Evolutionary conservation across 2,888 invertebrate species (phyloP).

Genomic region (Machimus rusticus): DNA sequence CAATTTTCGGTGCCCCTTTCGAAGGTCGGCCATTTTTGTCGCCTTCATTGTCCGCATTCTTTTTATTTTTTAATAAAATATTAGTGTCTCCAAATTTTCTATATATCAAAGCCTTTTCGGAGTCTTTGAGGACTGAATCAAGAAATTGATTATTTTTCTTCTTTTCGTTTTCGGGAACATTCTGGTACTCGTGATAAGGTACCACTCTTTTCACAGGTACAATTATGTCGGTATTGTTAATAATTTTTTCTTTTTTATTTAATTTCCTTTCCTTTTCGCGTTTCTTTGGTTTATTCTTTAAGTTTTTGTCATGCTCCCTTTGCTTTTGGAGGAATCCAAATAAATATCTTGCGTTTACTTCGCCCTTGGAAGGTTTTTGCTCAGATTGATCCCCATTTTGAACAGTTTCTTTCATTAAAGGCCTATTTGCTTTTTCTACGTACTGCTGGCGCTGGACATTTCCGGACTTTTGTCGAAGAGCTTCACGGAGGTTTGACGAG

Average conservation of each 20-base stretch:
- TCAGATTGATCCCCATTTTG: neutral
- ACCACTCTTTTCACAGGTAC: conserved; percentile 48
- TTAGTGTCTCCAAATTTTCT: conserved; percentile 51
- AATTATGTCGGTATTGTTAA: conserved; percentile 40
- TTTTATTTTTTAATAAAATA: conserved; percentile 45
- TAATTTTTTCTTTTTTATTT: conserved; percentile 36
- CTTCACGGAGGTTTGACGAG: conserved; percentile 38
- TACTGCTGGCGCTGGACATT: conserved; percentile 25
- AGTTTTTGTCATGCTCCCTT: conserved; percentile 42
- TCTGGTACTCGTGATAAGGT: conserved; percentile 49
- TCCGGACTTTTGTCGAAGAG: conserved; percentile 36
- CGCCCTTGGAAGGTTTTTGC: conserved; percentile 3
- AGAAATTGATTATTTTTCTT: conserved; percentile 30
- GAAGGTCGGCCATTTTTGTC: neutral
- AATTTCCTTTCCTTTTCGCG: conserved; percentile 45
- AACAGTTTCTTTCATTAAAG: neutral
- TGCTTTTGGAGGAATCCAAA: conserved; percentile 48
- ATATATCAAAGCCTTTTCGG: conserved; percentile 42
- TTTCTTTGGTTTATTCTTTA: conserved; percentile 47
- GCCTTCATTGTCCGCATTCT: conserved; percentile 18
- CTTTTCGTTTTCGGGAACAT: conserved; percentile 46
- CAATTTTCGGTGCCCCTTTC: conserved; percentile 37
- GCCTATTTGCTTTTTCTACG: neutral
- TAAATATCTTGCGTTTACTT: conserved; percentile 45
- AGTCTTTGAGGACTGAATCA: conserved; percentile 3